These are phyloP conservation scores for Luscinia luscinia DNA, from an alignment of 2,797 vertebrate species.

Conservation along the genomic window DNA sequence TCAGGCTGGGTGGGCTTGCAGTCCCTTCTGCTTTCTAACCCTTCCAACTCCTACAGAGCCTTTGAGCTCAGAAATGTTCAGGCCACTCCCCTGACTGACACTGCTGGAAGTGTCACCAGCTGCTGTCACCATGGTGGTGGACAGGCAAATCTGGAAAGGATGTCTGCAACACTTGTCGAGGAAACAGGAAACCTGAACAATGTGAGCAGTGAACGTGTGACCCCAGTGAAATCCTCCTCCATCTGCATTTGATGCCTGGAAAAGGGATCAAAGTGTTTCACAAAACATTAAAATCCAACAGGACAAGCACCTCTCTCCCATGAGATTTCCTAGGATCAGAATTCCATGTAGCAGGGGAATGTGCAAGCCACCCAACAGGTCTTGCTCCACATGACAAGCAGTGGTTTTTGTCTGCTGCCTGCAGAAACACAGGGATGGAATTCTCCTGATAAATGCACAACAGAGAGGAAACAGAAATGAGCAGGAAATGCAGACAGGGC, in stretches of 20 bases:
- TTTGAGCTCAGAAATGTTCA: neutral
- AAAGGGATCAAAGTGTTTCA: neutral
- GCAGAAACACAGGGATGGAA: neutral
- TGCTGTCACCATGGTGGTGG: neutral
- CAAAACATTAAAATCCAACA: neutral
- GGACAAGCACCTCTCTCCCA: neutral
- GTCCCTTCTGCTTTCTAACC: neutral
- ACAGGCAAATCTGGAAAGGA: conserved; percentile 7
- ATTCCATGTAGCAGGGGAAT: neutral
- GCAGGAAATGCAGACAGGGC: neutral
- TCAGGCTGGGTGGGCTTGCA: neutral
- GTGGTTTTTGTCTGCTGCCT: neutral
- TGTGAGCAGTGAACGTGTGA: neutral
- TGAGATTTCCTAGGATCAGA: neutral
- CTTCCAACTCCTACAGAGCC: neutral
- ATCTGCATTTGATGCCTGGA: neutral
- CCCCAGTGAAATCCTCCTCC: neutral
- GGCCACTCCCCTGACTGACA: neutral
- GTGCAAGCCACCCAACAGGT: neutral
- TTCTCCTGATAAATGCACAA: neutral
- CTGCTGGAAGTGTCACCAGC: conserved; percentile 7
- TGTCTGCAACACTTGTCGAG: neutral
- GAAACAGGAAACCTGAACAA: conserved; percentile 49
- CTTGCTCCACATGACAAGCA: rapidly evolving
- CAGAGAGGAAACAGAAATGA: neutral